Base-by-base conservation (phyloP, 2,888 invertebrate species). In the Melinaea marsaeus region DNA sequence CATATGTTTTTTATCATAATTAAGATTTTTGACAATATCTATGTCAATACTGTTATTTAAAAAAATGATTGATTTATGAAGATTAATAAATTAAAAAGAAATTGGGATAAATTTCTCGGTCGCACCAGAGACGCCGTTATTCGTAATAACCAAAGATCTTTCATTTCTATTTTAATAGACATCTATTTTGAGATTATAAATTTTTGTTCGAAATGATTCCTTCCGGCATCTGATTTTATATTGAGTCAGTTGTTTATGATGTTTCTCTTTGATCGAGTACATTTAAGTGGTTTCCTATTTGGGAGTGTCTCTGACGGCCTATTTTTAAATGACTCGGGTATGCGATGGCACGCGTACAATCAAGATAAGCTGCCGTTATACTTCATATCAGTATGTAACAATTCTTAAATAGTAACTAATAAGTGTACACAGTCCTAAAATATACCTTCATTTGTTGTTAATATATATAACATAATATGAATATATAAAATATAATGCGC, bases 261-360 rank as follows among this genome's bases (percentile, higher is more conserved):
- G 70, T 64, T 69, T 67, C 61, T 51, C 70, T 75, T 76, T 76
- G 75, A 81, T 80, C 74, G 72, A 67, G 76, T 65, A 66, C 75
- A 70, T 76, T 76, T 77, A 74, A 81, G 79, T 77, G 75, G 76
- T 79, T 85, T 84, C 87, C 84, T 84, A 85, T 85, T 85, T 73
- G 83, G 85, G 83, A 84, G 81, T 84, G 85, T 85, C 86, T 84
- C 80, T 75, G 71, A 64, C 74, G 74, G 75, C 75, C 82, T 89
- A 89, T 89, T 88, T 89, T 85, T 86, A 84, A 70, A 75, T 65
- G 59, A 65, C 71, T 72, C 73, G 78, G 78, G 79, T 76, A 85
- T 85, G 86, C 85, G 79, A 70, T 79, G 83, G 81, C 87, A 86
- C 88, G 85, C 80, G 79, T 75, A 71, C 81, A 32, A 32, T 51